A percentile compares a stretch with the other conserved stretches of the same genome.
phyloP scores from a whole-genome alignment of 2,113 vertebrate species.

The Hyla sarda region DNA sequence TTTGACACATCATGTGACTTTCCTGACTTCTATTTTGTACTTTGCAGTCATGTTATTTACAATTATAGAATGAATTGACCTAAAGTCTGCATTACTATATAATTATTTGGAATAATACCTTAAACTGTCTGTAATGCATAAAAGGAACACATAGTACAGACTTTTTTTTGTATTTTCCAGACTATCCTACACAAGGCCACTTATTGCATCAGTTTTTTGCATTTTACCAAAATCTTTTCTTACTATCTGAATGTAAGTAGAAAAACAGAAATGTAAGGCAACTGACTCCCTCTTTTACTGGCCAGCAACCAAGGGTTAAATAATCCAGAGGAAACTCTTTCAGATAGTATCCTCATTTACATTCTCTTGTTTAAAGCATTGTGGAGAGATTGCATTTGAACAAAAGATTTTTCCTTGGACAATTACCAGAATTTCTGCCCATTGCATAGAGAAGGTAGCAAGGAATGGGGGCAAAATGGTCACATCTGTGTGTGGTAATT shows the following conservation, averaged over 20 bases:
- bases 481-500: slow-evolving; percentile 40
- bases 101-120: not conserved
- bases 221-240: not conserved
- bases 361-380: slow-evolving; percentile 45
- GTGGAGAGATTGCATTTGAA: slow-evolving; percentile 34
- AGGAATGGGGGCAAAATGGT: not conserved
- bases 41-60: no score
- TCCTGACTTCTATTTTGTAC: not conserved
- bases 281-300: not conserved
- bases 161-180: not conserved
- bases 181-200: not conserved
- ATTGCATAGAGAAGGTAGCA: not conserved
- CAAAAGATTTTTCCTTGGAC: slow-evolving; percentile 34
- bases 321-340: slow-evolving; percentile 6
- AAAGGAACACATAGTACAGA: not conserved
- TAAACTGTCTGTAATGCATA: not conserved
- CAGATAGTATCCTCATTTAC: slow-evolving; percentile 18
- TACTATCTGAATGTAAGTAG: not conserved
- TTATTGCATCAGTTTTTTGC: not conserved
- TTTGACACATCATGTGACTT: not conserved
- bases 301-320: not conserved
- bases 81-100: not conserved
- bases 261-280: not conserved
- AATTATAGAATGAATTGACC: not conserved
- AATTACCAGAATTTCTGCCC: slow-evolving; percentile 35